These are phyloP conservation scores for Channallabes apus DNA, from an alignment of 2,797 vertebrate genomes.

Conservation along the genomic window DNA sequence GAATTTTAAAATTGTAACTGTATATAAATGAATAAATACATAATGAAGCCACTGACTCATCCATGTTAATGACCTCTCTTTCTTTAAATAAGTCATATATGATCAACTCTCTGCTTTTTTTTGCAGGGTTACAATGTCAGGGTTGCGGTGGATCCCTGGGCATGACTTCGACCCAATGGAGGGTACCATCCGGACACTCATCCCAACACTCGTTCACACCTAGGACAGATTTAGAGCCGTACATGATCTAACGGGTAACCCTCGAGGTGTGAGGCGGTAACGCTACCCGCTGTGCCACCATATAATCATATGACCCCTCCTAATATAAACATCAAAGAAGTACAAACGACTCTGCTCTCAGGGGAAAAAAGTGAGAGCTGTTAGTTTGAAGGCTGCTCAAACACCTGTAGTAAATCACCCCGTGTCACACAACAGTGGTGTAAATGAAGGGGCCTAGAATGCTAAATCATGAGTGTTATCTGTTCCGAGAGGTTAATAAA, in stretches of 20 bases:
- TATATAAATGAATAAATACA: not conserved
- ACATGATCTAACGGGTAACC: not conserved
- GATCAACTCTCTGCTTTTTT: not conserved
- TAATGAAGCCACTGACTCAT: not conserved
- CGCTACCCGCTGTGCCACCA: not conserved
- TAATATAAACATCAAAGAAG: conserved; percentile 19
- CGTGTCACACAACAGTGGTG: not conserved
- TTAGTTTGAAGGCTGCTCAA: not conserved
- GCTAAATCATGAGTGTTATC: conserved; percentile 54
- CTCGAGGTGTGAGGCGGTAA: not conserved
- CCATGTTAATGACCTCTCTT: not conserved
- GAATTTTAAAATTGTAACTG: not conserved
- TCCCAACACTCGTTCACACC: not conserved
- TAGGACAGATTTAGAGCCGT: not conserved
- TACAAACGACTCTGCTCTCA: not conserved
- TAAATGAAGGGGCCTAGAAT: conserved; percentile 48
- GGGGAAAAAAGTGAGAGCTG: conserved; percentile 33
- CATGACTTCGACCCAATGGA: not conserved
- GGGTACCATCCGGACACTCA: not conserved
- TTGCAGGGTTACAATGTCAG: not conserved
- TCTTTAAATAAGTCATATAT: not conserved
- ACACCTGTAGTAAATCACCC: conserved; percentile 11
- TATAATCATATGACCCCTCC: conserved; percentile 2
- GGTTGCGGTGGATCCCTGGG: not conserved
- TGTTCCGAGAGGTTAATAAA: conserved; percentile 51